Percentiles rank a stretch among this genome's conserved stretches.
Conservation (phyloP, 1,140 invertebrate species). For the Ruditapes philippinarum region DNA sequence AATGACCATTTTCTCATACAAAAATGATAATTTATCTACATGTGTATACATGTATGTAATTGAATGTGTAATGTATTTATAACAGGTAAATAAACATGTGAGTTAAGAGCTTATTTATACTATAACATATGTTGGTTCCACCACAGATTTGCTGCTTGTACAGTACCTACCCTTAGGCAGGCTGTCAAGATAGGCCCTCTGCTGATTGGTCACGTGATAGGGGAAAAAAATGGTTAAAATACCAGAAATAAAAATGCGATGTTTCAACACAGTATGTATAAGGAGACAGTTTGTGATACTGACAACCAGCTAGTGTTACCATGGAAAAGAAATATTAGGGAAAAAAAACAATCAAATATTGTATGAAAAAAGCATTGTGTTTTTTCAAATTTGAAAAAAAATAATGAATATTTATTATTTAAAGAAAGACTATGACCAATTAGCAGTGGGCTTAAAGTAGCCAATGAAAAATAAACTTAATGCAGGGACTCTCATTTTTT, state of each 20-base stretch:
- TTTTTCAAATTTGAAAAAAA: background rate
- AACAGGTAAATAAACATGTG: background rate
- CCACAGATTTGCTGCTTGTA: conserved; percentile 75
- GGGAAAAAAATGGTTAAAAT: too few species aligned
- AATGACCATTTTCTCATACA: too few species aligned
- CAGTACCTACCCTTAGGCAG: conserved; percentile 67
- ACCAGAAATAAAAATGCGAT: too few species aligned
- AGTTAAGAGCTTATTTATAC: background rate
- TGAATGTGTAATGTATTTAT: too few species aligned
- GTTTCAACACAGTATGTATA: too few species aligned
- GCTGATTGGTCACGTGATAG: conserved; percentile 70
- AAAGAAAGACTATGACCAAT: conserved; percentile 52
- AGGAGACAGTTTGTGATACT: too few species aligned
- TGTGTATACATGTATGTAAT: too few species aligned
- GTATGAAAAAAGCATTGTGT: background rate
- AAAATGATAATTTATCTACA: background rate
- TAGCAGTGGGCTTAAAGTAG: conserved; percentile 71
- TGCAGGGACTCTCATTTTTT: conserved; percentile 33
- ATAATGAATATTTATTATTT: background rate
- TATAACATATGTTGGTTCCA: conserved; percentile 49
- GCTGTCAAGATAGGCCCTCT: conserved; percentile 73
- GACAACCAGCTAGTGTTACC: too few species aligned
- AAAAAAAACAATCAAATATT: background rate
- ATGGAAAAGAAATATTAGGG: background rate
- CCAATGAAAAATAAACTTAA: conserved; percentile 67